Evolutionary conservation across 2,888 invertebrate genomes (phyloP).

Genomic region (Camponotus fellah): DNA sequence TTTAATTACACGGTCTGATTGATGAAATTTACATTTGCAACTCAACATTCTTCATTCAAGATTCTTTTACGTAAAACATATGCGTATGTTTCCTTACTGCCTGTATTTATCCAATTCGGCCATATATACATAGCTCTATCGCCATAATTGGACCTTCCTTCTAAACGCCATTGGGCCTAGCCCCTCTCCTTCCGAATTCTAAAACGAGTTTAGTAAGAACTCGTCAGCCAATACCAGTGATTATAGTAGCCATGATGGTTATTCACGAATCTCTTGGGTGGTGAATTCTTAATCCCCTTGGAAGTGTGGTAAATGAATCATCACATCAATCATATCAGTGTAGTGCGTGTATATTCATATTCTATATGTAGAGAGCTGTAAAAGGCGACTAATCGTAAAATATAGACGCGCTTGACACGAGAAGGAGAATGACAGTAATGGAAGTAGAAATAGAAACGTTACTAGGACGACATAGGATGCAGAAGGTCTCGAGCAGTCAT

Average conservation of each 20-base stretch:
- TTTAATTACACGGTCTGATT: background rate
- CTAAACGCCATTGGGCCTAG: conserved; percentile 31
- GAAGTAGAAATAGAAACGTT: conserved; percentile 74
- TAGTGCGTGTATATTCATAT: background rate
- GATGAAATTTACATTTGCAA: conserved; percentile 16
- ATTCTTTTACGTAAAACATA: background rate
- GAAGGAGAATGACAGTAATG: conserved; percentile 74
- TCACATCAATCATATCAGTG: background rate
- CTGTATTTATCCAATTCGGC: background rate
- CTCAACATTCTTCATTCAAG: background rate
- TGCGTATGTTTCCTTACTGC: no score
- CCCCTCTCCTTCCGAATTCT: conserved; percentile 36
- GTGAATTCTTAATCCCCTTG: background rate
- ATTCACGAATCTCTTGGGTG: background rate
- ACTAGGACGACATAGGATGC: conserved; percentile 59
- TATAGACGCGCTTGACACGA: conserved; percentile 62
- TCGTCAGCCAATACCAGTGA: conserved; percentile 26
- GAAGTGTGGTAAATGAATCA: background rate
- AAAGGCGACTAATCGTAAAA: conserved; percentile 61
- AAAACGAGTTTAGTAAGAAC: conserved; percentile 26
- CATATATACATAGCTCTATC: background rate
- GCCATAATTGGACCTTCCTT: conserved; percentile 14
- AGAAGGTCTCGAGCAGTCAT: conserved; percentile 49
- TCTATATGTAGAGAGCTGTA: conserved; percentile 2
- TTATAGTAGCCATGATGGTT: background rate